A percentile compares a stretch with the other conserved stretches of the same genome.
These are phyloP conservation scores for Drosophila barbarae DNA, from an alignment of 2,888 invertebrate species.

Conservation along the genomic window DNA sequence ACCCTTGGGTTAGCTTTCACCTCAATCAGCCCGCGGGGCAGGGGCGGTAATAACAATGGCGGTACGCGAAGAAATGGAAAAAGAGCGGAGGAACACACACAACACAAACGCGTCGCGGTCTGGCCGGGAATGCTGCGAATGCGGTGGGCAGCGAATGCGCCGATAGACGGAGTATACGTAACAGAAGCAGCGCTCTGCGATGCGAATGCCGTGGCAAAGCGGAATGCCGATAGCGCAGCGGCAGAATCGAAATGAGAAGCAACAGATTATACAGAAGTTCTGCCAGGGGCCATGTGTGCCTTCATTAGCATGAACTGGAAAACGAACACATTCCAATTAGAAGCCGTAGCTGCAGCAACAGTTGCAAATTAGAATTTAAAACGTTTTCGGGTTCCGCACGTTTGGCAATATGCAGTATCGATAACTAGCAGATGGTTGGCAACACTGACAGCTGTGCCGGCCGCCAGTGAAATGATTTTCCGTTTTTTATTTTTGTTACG, in stretches of 20 bases:
- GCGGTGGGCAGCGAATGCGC: constrained; percentile 21
- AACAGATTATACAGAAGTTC: neutral
- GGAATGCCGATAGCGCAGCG: constrained; percentile 27
- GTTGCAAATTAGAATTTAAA: constrained; percentile 10
- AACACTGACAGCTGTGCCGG: constrained; percentile 33
- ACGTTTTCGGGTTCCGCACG: constrained; percentile 16
- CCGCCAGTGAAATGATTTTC: constrained; percentile 21
- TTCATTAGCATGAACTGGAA: constrained; percentile 4
- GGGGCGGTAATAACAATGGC: neutral
- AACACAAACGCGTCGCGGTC: constrained; percentile 35
- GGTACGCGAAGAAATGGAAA: constrained; percentile 5
- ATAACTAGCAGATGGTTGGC: constrained; percentile 30
- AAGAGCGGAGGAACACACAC: constrained; percentile 12
- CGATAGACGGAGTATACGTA: constrained; percentile 55
- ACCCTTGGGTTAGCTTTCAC: constrained; percentile 1
- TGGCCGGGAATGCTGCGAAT: constrained; percentile 39
- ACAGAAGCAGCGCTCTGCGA: constrained; percentile 55
- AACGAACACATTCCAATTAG: constrained; percentile 8
- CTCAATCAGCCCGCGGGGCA: neutral
- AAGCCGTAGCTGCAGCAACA: constrained; percentile 1
- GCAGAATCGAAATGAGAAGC: constrained; percentile 5
- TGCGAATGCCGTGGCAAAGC: constrained; percentile 50
- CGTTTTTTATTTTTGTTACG: constrained; percentile 23
- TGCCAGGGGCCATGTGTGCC: neutral
- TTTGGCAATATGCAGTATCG: constrained; percentile 25